Percentiles rank a stretch among this genome's conserved stretches.
These are phyloP conservation scores for Neolamprologus sp. DNA, from an alignment of 2,113 vertebrate genomes.

Conservation along the genomic window DNA sequence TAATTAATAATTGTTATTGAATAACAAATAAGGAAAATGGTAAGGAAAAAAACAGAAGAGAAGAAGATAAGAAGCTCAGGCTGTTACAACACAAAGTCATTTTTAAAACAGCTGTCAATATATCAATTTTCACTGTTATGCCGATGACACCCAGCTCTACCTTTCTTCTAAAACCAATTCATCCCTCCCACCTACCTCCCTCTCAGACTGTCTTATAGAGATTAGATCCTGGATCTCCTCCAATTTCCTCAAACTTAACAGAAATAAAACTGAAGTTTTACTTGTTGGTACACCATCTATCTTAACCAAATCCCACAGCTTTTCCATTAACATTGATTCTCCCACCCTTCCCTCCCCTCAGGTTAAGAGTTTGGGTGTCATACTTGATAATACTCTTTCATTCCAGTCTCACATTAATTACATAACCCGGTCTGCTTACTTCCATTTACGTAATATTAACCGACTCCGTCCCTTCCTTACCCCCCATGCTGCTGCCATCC, in stretches of 20 bases:
- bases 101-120: neutral
- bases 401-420: too few relatives aligned
- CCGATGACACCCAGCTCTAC: too few relatives aligned
- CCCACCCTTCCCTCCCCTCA: too few relatives aligned
- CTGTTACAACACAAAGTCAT: neutral
- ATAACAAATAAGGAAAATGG: neutral
- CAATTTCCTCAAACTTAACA: too few relatives aligned
- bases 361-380: too few relatives aligned
- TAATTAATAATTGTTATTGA: neutral
- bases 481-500: accelerated
- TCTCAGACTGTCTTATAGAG: accelerated
- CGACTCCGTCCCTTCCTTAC: accelerated
- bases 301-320: accelerated
- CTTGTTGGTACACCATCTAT: accelerated
- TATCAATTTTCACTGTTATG: too few relatives aligned
- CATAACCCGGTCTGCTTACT: too few relatives aligned
- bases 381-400: too few relatives aligned
- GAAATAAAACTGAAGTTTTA: too few relatives aligned
- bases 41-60: neutral
- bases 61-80: neutral
- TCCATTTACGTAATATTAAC: too few relatives aligned
- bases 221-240: accelerated
- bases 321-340: too few relatives aligned
- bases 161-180: accelerated
- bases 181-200: accelerated